A percentile compares a stretch with the other conserved stretches of the same genome.
Evolutionary conservation across 2,797 vertebrate genomes (phyloP).

Genomic region (Karalla daura): DNA sequence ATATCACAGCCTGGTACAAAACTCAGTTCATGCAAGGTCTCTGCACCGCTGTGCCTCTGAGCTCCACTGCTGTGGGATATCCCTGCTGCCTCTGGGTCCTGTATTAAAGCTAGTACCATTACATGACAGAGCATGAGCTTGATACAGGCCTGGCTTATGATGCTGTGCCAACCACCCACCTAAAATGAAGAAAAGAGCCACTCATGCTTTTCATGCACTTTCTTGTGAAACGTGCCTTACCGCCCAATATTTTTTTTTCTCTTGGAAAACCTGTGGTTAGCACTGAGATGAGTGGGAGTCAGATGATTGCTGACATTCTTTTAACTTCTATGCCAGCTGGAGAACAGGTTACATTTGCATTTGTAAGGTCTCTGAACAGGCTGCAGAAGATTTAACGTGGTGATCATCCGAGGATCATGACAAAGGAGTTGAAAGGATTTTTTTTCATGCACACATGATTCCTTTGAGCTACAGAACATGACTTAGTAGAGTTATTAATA

Average conservation of each 20-base stretch:
- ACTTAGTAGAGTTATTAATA: constrained; percentile 19
- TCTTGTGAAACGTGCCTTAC: constrained; percentile 73
- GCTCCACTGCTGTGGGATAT: constrained; percentile 20
- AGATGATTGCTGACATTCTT: constrained; percentile 84
- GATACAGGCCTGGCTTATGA: constrained; percentile 61
- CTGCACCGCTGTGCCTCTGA: constrained; percentile 11
- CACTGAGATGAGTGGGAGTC: constrained; percentile 82
- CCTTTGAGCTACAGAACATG: constrained; percentile 30
- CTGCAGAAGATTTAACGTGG: constrained; percentile 58
- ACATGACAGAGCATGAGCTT: constrained; percentile 54
- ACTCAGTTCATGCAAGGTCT: constrained; percentile 71
- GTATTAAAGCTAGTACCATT: constrained; percentile 17
- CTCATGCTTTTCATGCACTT: constrained; percentile 77
- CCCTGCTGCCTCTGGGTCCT: constrained; percentile 32
- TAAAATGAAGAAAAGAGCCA: constrained; percentile 71
- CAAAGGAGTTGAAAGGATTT: constrained; percentile 9
- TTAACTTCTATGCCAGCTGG: constrained; percentile 76
- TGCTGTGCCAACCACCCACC: constrained; percentile 70
- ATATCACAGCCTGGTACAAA: constrained; percentile 69
- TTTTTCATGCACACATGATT: constrained; percentile 25
- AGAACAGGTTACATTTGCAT: constrained; percentile 70
- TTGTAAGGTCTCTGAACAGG: constrained; percentile 62
- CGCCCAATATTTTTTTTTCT: constrained; percentile 77
- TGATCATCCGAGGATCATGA: constrained; percentile 48
- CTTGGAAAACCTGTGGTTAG: constrained; percentile 80